Evolutionary conservation across 2,888 invertebrate genomes (phyloP).

Genomic region (Pyrochroa serraticornis): DNA sequence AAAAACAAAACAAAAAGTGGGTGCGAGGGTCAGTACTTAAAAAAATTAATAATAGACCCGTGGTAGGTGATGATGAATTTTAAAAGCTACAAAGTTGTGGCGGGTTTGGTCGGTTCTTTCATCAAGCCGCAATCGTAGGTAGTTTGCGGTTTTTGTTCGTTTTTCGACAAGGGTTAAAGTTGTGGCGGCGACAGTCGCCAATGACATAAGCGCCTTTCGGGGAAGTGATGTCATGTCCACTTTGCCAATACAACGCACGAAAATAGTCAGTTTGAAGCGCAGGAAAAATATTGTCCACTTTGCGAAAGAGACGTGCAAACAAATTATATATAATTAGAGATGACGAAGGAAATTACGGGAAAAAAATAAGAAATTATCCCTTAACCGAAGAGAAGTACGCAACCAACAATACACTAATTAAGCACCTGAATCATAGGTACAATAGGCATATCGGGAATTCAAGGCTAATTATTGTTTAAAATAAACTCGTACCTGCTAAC

Average conservation of each 20-base stretch:
- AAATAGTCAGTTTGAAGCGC: conserved; percentile 17
- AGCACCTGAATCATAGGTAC: too few species aligned
- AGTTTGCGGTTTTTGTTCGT: conserved; percentile 4
- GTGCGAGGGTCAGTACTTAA: too few species aligned
- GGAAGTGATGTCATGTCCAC: conserved; percentile 34
- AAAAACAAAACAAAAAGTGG: too few species aligned
- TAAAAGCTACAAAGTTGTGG: too few species aligned
- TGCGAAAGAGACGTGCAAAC: conserved; percentile 4
- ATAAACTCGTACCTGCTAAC: background rate
- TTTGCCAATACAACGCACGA: conserved; percentile 24
- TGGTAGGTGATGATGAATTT: too few species aligned
- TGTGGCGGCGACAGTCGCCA: conserved; percentile 20
- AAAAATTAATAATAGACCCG: too few species aligned
- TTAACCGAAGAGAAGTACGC: too few species aligned
- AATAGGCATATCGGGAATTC: too few species aligned
- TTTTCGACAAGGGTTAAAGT: conserved; percentile 20
- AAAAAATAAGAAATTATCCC: background rate
- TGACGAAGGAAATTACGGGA: conserved; percentile 9
- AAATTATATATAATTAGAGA: conserved; percentile 15
- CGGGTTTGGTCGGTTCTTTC: background rate
- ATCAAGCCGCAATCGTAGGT: conserved; percentile 5
- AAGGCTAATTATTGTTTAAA: too few species aligned
- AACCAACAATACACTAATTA: too few species aligned
- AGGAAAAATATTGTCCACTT: conserved; percentile 9
- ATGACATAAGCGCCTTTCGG: conserved; percentile 36